These are phyloP conservation scores for Drosophila infuscata DNA, from an alignment of 2,888 invertebrate species.

Conservation along the genomic window DNA sequence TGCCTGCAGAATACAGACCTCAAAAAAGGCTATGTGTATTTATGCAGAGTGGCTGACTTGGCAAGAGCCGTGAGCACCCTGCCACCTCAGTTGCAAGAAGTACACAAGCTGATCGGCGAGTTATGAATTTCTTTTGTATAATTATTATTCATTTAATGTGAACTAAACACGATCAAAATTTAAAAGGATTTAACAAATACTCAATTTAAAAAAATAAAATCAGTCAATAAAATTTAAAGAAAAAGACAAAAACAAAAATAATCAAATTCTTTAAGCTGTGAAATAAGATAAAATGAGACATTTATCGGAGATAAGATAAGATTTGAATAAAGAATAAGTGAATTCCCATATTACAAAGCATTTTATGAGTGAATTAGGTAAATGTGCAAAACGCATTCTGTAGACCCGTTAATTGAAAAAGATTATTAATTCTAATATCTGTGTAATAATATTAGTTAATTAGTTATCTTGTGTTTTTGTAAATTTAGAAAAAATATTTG, in stretches of 20 bases:
- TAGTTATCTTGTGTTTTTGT: not conserved
- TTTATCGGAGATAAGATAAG: not conserved
- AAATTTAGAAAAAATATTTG: not conserved
- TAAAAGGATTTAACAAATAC: not conserved
- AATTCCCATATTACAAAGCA: not conserved
- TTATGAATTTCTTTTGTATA: not conserved
- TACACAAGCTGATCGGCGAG: constrained; percentile 55
- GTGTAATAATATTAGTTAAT: not conserved
- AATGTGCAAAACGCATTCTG: not conserved
- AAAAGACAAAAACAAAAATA: not conserved
- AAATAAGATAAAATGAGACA: not conserved
- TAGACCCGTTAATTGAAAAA: not conserved
- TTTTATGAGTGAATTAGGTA: not conserved
- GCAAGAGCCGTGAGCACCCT: constrained; percentile 63
- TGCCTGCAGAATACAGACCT: constrained; percentile 66
- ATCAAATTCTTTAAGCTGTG: not conserved
- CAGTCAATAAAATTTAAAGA: not conserved
- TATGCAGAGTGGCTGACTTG: constrained; percentile 75
- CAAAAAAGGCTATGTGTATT: constrained; percentile 78
- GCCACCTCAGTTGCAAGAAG: constrained; percentile 61
- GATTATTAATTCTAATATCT: not conserved
- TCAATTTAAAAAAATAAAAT: not conserved
- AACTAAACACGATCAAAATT: not conserved
- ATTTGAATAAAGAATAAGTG: not conserved
- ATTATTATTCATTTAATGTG: not conserved